These are phyloP conservation scores for Achlya flavicornis DNA, from an alignment of 2,888 invertebrate species.

Conservation along the genomic window DNA sequence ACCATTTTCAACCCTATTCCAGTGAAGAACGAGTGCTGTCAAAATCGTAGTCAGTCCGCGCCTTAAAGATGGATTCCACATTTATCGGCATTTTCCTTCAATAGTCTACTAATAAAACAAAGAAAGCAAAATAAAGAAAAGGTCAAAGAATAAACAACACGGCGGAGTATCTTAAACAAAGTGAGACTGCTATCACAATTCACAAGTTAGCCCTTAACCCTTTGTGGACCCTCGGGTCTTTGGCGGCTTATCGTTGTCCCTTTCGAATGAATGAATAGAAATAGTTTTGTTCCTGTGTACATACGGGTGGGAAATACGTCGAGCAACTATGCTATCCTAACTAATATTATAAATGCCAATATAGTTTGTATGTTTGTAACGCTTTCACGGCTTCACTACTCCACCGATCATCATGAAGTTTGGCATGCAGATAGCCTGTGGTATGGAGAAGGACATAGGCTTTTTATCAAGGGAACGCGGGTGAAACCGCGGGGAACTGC, in stretches of 20 bases:
- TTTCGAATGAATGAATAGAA: constrained; percentile 32
- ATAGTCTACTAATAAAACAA: background rate
- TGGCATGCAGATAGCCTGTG: no score
- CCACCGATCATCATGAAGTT: no score
- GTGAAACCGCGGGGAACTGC: no score
- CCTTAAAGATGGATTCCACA: background rate
- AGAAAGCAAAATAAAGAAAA: background rate
- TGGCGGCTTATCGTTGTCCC: constrained; percentile 30
- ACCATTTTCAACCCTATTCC: no score
- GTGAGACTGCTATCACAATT: constrained; percentile 18
- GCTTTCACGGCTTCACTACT: no score
- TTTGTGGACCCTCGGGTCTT: constrained; percentile 26
- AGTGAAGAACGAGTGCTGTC: no score
- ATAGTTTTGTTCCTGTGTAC: constrained; percentile 25
- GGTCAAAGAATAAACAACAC: background rate
- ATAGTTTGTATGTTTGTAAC: no score
- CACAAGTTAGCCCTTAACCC: constrained; percentile 30
- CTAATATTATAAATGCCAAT: no score
- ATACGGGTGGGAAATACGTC: background rate
- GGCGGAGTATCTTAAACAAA: constrained; percentile 26
- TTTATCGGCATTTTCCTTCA: background rate
- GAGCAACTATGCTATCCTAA: background rate
- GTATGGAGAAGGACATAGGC: no score
- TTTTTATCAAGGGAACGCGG: no score
- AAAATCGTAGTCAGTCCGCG: no score